Conservation (phyloP, 2,888 invertebrate genomes). For the Zhengitettix transpicula region DNA sequence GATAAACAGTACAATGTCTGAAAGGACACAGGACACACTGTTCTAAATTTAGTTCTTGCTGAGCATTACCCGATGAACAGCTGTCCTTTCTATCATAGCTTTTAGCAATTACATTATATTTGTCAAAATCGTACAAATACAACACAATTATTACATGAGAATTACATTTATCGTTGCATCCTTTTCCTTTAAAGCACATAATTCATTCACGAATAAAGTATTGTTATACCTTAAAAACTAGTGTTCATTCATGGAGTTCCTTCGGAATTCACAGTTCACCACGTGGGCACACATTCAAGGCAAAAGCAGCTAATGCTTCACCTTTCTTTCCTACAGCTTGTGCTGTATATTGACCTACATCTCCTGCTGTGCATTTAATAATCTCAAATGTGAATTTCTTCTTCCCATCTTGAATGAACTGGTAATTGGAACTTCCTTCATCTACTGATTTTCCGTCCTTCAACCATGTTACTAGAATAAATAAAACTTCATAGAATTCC, state of each 20-base stretch:
- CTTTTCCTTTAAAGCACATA: too few species aligned
- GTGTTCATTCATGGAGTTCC: background rate
- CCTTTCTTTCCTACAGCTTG: constrained; percentile 74
- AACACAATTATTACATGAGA: too few species aligned
- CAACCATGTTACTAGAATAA: constrained; percentile 48
- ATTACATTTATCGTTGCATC: too few species aligned
- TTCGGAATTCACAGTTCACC: constrained; percentile 29
- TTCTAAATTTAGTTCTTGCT: too few species aligned
- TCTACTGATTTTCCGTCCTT: constrained; percentile 85
- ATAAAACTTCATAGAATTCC: too few species aligned
- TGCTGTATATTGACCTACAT: constrained; percentile 77
- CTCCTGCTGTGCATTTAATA: constrained; percentile 51
- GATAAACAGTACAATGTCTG: too few species aligned
- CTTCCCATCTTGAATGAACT: constrained; percentile 67
- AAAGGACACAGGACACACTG: too few species aligned
- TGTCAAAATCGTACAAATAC: too few species aligned
- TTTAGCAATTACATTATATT: too few species aligned
- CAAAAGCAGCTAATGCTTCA: constrained; percentile 70
- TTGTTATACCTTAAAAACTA: background rate
- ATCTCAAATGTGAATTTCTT: constrained; percentile 66
- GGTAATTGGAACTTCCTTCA: constrained; percentile 50
- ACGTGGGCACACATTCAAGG: constrained; percentile 55
- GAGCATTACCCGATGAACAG: too few species aligned
- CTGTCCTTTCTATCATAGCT: too few species aligned
- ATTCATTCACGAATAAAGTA: background rate